phyloP scores from a whole-genome alignment of 1,140 invertebrate genomes.

The Tetragonula clypearis region DNA sequence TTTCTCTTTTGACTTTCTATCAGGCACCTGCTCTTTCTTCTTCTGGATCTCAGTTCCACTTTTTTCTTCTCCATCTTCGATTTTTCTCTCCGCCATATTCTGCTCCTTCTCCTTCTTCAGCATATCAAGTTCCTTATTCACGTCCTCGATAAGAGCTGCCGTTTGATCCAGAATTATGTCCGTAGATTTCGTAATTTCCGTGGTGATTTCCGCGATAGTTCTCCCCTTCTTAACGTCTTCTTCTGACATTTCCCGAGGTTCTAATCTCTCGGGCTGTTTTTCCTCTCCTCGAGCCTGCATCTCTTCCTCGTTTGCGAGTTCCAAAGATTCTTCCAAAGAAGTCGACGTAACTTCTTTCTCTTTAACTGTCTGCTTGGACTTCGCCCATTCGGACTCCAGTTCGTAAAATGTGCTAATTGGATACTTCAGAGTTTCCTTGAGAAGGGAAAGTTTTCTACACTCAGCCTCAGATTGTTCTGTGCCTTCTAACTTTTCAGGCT shows the following conservation, averaged over 20 bases:
- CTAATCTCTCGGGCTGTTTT: neutral
- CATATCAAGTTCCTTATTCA: neutral
- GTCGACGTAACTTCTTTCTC: neutral
- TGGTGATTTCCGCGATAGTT: neutral
- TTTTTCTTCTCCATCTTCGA: neutral
- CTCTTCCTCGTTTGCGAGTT: neutral
- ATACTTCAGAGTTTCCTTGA: slow-evolving; percentile 62
- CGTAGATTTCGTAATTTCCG: neutral
- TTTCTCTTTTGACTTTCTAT: slow-evolving; percentile 40
- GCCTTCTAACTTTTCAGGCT: neutral
- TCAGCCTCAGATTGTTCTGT: slow-evolving; percentile 1
- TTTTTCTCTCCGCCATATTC: neutral
- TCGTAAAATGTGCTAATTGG: slow-evolving; percentile 58
- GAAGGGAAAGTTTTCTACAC: slow-evolving; percentile 19
- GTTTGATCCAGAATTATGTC: slow-evolving; percentile 7
- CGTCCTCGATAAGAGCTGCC: neutral
- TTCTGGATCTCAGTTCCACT: neutral
- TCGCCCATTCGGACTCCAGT: slow-evolving; percentile 63
- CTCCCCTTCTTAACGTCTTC: neutral
- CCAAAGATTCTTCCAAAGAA: slow-evolving; percentile 23
- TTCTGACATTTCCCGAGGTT: neutral
- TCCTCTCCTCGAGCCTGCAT: neutral
- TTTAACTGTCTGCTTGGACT: slow-evolving; percentile 35
- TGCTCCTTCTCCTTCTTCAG: neutral
- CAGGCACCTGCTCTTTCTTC: slow-evolving; percentile 4